Base-by-base conservation (phyloP, 2,888 invertebrate species). In the Orthosia cruda region DNA sequence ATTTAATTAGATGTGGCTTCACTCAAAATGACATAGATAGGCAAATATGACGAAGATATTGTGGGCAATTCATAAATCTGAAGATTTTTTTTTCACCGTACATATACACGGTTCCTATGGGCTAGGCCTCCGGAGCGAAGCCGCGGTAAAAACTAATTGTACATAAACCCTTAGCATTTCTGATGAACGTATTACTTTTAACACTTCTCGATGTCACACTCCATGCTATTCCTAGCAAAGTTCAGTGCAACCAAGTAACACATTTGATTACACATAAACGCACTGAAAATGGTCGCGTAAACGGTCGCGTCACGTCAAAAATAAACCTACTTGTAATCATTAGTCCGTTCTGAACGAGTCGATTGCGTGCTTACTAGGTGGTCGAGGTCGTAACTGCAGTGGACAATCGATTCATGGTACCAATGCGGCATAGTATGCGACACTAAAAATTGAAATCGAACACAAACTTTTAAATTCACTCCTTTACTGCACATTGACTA, bases 361-460 rank as follows among this genome's bases (percentile, higher is more conserved):
- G 93, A 93, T 96, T 94, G 95, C 95, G 94, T 96, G 95, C 93
- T 91, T 89, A 85, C 88, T 90, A 91, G 93, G 95, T 95, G 94
- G 95, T 93, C 95, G 95, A 94, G 94, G 95, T 91, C 93, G 90
- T 92, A 92, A 93, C 95, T 93, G 95, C 95, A 95, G 93, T 93
- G 94, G 94, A 93, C 95, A 95, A 95, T 96, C 95, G 95, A 96
- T 96, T 95, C 95, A 92, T 87, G 87, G 94, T 94, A 95, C 94
- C 92, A 93, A 95, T 94, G 94, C 94, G 94, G 94, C 93, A 93
- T 92, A 92, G 91, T 93, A 93, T 95, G 94, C 94, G 94, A 94
- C 95, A 93, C 91, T 91, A 91, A 91, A 91, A 92, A 92, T 93
- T 92, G 89, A 91, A 91, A 93, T 91, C 91, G 91, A 92, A 91